phyloP scores from a whole-genome alignment of 2,888 invertebrate species.

The Hipparchia semele region DNA sequence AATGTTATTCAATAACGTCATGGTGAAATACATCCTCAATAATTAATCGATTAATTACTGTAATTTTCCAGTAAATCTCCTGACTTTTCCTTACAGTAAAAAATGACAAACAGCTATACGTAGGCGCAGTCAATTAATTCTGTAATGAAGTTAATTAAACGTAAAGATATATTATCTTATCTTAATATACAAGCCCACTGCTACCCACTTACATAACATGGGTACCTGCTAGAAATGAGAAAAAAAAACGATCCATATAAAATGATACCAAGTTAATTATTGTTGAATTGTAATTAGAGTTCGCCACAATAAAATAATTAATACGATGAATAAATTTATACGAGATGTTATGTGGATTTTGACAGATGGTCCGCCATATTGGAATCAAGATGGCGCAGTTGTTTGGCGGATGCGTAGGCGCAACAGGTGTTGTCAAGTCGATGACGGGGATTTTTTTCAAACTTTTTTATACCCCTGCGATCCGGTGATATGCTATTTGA shows the following conservation, averaged over 20 bases:
- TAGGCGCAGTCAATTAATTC: not conserved
- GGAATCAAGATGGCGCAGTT: constrained; percentile 43
- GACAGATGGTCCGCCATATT: constrained; percentile 76
- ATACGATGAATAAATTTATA: constrained; percentile 11
- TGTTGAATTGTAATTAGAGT: constrained; percentile 12
- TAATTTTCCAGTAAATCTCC: too few relatives aligned
- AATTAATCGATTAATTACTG: too few relatives aligned
- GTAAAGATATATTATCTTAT: constrained; percentile 1
- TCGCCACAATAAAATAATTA: constrained; percentile 21
- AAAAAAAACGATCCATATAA: not conserved
- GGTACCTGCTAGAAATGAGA: too few relatives aligned
- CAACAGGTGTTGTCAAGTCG: constrained; percentile 68
- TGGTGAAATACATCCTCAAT: too few relatives aligned
- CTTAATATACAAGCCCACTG: not conserved
- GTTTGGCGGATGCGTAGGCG: constrained; percentile 66
- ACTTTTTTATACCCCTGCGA: constrained; percentile 54
- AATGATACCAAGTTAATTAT: not conserved
- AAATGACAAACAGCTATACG: not conserved
- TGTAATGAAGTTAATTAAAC: not conserved
- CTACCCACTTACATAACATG: not conserved
- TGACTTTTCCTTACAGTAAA: not conserved
- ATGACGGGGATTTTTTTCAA: constrained; percentile 50
- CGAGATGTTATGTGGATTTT: constrained; percentile 63
- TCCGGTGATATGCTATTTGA: constrained; percentile 68
- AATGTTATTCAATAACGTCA: too few relatives aligned